Evolutionary conservation across 2,888 invertebrate species (phyloP), one percentile per base, ranked within the genome.

Genomic region (Lepidonotus clava): DNA sequence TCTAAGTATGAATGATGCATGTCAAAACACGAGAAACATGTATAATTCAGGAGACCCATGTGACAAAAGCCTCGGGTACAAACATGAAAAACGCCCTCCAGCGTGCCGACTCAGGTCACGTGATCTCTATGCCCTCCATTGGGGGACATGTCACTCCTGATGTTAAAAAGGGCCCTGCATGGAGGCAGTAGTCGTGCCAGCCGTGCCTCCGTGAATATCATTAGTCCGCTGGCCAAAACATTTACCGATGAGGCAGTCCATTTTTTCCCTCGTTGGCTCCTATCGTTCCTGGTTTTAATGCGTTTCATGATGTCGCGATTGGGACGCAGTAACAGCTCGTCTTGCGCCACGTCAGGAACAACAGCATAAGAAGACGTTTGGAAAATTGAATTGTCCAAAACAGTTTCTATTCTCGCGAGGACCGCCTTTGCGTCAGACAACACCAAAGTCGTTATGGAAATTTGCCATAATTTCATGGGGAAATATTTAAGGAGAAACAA

Each of bases 401-500:
- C 24, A 2, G 1, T 24, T 5, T 61, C 28, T 24, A 11, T 61
- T 11, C 61, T 61, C 61, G 11, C 11, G 61, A 28, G 61, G 2
- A 61, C 14, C 24, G 28, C 11, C 4, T 56, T 56, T 2, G 28
- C 61, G 28, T 61, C 28, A 5, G 0, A 11, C 61, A 24, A 24
- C 28, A 24, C 5, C 28, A 61, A 61, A 28, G 14, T 28, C 28
- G 24, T 61, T 61, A 61, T 61, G 21, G 24, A 11, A 61, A 61
- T 61, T 61, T 24, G 28, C 21, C 24, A 24, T 24, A 28, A 61
- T 61, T 61, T 28, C 5, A n/a, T 1, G 28, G 21, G 61, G 28
- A 61, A 61, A 61, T 61, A 28, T 61, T 61, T 61, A 11, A 61
- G n/a, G n/a, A n/a, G n/a, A n/a, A n/a, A n/a, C n/a, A n/a, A n/a